Percentiles rank a stretch among this genome's conserved stretches.
These are phyloP conservation scores for Echinometra lucunter DNA, from an alignment of 53 echinoderm and acorn worm genomes.

Conservation along the genomic window DNA sequence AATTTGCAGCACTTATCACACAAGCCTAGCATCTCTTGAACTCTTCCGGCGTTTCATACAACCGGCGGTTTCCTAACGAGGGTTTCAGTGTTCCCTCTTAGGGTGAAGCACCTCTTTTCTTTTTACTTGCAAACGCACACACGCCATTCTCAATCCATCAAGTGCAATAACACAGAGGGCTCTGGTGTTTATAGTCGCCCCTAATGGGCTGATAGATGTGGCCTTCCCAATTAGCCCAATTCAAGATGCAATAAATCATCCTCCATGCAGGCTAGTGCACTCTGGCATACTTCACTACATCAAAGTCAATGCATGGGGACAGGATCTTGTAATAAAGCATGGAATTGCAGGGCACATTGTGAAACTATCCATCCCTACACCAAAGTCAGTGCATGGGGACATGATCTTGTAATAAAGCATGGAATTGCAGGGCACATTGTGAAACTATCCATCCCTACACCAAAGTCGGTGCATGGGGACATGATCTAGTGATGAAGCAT, in stretches of 20 bases:
- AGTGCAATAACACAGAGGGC: slow-evolving; percentile 3
- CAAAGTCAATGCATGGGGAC: neutral
- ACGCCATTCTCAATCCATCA: slow-evolving; percentile 24
- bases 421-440: neutral
- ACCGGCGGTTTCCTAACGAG: neutral
- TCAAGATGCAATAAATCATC: slow-evolving; percentile 22
- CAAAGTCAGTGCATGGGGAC: neutral
- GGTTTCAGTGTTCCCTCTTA: neutral
- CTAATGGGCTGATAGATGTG: slow-evolving; percentile 26
- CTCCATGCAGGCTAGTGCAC: slow-evolving; percentile 4
- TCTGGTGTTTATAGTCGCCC: slow-evolving; percentile 21
- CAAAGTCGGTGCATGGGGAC: neutral
- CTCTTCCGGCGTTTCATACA: neutral
- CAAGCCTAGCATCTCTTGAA: neutral
- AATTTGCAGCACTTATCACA: neutral
- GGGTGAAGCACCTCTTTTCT: neutral
- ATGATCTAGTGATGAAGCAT: neutral
- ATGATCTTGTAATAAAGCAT: neutral
- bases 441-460: neutral
- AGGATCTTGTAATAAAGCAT: neutral
- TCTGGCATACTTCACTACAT: neutral
- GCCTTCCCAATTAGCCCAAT: slow-evolving; percentile 55
- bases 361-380: neutral
- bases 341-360: neutral
- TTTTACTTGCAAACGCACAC: neutral